Conservation (phyloP, 2,797 vertebrate species). For the Leptoclinus maculatus region DNA sequence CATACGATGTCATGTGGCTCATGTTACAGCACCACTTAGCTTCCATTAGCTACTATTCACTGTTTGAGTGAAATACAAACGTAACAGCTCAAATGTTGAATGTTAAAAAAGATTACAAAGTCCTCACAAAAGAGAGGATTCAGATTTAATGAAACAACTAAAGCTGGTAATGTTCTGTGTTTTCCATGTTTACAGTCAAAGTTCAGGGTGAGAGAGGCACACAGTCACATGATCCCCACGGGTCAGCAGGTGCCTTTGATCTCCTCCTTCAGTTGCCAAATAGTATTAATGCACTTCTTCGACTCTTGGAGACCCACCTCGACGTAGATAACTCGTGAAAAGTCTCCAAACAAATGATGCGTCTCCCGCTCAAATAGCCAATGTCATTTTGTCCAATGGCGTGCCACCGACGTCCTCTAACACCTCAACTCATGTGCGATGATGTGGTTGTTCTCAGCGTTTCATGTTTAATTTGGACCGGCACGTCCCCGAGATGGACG, state of each 20-base stretch:
- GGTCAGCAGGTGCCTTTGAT: conserved; percentile 73
- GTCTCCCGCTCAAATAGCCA: conserved; percentile 20
- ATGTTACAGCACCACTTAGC: not conserved
- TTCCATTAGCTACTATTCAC: not conserved
- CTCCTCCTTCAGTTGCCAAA: conserved; percentile 44
- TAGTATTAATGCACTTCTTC: conserved; percentile 46
- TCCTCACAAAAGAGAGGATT: conserved; percentile 26
- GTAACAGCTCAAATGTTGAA: not conserved
- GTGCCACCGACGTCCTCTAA: conserved; percentile 15
- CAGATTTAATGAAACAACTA: conserved; percentile 3
- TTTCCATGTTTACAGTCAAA: conserved; percentile 21
- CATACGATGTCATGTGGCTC: not conserved
- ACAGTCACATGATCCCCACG: conserved; percentile 43
- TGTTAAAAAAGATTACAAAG: not conserved
- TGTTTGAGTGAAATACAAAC: not conserved
- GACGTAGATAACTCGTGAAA: not conserved
- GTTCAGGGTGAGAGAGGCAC: conserved; percentile 32
- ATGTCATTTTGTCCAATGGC: conserved; percentile 15
- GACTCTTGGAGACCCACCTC: conserved; percentile 43
- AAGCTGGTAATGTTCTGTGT: conserved; percentile 40
- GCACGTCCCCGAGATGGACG: conserved; percentile 68
- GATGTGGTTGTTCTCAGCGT: conserved; percentile 56
- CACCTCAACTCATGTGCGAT: conserved; percentile 35
- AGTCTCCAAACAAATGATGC: conserved; percentile 20
- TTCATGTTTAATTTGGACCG: conserved; percentile 76